These are phyloP conservation scores for Phasia obesa DNA, from an alignment of 2,888 invertebrate species.

Conservation along the genomic window DNA sequence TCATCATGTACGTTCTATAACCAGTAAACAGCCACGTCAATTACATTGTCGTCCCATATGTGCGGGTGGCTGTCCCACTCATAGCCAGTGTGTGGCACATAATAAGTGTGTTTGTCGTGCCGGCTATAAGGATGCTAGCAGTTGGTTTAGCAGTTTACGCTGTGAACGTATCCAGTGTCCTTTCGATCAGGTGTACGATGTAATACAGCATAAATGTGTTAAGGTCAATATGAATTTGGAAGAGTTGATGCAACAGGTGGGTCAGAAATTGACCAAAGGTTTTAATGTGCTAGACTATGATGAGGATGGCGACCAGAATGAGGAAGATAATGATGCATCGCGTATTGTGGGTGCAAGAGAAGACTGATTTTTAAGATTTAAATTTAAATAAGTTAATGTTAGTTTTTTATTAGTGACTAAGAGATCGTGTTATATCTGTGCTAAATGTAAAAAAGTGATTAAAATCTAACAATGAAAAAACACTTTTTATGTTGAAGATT, in stretches of 20 bases:
- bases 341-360: conserved; percentile 19
- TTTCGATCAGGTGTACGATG: conserved; percentile 77
- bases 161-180: conserved; percentile 78
- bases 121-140: conserved; percentile 79
- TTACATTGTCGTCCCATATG: conserved; percentile 74
- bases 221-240: conserved; percentile 79
- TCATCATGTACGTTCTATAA: conserved; percentile 81
- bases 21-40: conserved; percentile 73
- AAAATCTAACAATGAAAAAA: conserved; percentile 2
- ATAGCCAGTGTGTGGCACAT: conserved; percentile 75
- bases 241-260: conserved; percentile 78
- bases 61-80: conserved; percentile 73
- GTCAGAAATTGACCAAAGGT: conserved; percentile 75
- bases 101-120: conserved; percentile 83
- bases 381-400: neutral
- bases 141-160: conserved; percentile 74
- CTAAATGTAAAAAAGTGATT: conserved; percentile 1
- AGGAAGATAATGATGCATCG: conserved; percentile 39
- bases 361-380: conserved; percentile 58
- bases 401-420: neutral
- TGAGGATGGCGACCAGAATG: conserved; percentile 40
- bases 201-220: conserved; percentile 73
- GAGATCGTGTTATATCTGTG: neutral
- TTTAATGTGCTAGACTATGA: conserved; percentile 64
- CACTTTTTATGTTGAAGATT: neutral